Percentiles rank a stretch among this genome's conserved stretches.
phyloP scores from a whole-genome alignment of 2,113 vertebrate genomes.

The Trichomycterus rosablanca region DNA sequence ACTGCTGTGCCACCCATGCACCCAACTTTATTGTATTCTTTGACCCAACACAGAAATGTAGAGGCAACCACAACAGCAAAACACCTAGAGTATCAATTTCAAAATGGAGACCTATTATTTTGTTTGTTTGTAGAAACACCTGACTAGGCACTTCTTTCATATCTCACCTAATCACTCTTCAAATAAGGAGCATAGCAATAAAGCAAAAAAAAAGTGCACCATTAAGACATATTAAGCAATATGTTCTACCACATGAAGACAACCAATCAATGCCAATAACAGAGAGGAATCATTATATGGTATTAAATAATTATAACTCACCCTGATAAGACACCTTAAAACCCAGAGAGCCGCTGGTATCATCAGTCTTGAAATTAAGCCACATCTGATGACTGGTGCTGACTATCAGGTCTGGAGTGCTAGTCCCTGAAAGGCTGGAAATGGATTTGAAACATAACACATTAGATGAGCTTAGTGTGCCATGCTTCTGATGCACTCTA shows the following conservation, averaged over 20 bases:
- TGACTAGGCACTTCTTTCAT: neutral
- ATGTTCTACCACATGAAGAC: neutral
- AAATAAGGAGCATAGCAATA: neutral
- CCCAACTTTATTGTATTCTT: too few species aligned
- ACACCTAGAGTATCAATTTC: neutral
- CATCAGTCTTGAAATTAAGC: constrained; percentile 96
- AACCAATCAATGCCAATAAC: neutral
- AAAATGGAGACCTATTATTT: neutral
- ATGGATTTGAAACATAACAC: constrained; percentile 2
- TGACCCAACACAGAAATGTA: too few species aligned
- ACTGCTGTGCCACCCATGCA: too few species aligned
- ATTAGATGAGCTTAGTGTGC: too few species aligned
- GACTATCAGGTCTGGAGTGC: constrained; percentile 92
- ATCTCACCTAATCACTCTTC: neutral
- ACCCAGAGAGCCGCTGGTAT: constrained; percentile 88
- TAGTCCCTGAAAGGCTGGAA: constrained; percentile 85
- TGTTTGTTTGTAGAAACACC: neutral
- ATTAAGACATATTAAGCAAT: neutral
- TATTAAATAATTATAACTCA: constrained; percentile 50
- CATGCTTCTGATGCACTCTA: constrained; percentile 1
- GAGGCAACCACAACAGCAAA: neutral
- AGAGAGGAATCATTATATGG: too few species aligned
- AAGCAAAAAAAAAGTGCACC: neutral
- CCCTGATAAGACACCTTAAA: constrained; percentile 96
- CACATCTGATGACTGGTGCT: constrained; percentile 98